Conservation (phyloP, 2,797 vertebrate genomes). For the Gymnothorax javanicus region DNA sequence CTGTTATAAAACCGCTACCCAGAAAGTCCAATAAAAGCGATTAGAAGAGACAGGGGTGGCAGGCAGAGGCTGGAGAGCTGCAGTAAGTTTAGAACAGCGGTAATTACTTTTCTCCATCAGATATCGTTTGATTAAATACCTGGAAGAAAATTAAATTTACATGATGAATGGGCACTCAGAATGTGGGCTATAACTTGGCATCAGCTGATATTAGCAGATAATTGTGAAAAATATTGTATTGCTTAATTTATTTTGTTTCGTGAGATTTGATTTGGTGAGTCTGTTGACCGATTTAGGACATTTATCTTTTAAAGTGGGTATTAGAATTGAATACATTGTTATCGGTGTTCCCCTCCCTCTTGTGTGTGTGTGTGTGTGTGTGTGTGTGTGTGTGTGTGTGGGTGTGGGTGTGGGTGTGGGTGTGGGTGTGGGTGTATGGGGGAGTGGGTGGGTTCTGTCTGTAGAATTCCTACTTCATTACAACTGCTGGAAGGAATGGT, state of each 20-base stretch:
- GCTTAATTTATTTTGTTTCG: conserved; percentile 82
- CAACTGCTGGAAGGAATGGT: conserved; percentile 54
- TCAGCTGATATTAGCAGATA: conserved; percentile 83
- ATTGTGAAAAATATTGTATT: conserved; percentile 79
- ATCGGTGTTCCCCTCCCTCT: conserved; percentile 43
- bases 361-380: conserved; percentile 22
- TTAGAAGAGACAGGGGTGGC: conserved; percentile 43
- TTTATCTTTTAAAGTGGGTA: conserved; percentile 75
- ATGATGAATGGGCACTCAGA: conserved; percentile 84
- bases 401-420: too few relatives aligned
- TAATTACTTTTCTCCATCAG: conserved; percentile 91
- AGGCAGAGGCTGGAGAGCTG: conserved; percentile 62
- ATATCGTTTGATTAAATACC: conserved; percentile 94
- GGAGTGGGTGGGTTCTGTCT: not conserved
- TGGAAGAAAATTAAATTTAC: conserved; percentile 89
- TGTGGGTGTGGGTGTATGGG: too few relatives aligned
- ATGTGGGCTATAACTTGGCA: conserved; percentile 83
- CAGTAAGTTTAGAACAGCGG: conserved; percentile 74
- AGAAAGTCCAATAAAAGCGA: conserved; percentile 52
- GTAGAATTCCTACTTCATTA: conserved; percentile 62
- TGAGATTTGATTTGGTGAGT: conserved; percentile 66
- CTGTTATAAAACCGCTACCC: conserved; percentile 51
- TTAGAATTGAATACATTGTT: conserved; percentile 66
- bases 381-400: conserved; percentile 23
- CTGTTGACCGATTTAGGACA: conserved; percentile 59